Evolutionary conservation across 2,113 vertebrate species (phyloP), one percentile per base, ranked within the genome.

Genomic region (Osmerus mordax): DNA sequence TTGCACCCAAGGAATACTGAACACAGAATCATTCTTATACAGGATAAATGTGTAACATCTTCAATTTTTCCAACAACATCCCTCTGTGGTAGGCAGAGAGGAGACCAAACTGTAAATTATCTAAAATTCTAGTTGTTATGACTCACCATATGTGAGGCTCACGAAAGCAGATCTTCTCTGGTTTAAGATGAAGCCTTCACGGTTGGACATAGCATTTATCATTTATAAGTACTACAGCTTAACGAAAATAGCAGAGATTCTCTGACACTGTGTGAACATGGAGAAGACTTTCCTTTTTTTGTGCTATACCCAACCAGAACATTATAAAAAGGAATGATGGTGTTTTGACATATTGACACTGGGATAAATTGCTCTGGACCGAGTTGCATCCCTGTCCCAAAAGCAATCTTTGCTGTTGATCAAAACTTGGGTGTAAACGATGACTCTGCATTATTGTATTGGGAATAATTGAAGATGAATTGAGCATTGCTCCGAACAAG

Each of bases 301-400:
- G 81, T 83, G 76, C 62, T 67, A 75, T 84, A 76, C 79, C 82
- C 84, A 87, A 80, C 76, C 78, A 75, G 68, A 74, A 69, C 80
- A 82, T 83, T 83, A 81, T 83, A 84, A 88, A 87, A 88, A 82
- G 65, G 76, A 88, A 86, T 80, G 81, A 85, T 86, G 81, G 72
- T 80, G 81, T 89, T 87, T 87, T 89, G 85, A 89, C 85, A 86
- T 81, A 85, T 83, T 89, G 85, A 88, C 86, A 84, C 70, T 21
- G 82, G 74, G 81, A 89, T 78, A 89, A 79, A 88, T 89, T 88
- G 89, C 85, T 82, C 72, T 87, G 88, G 85, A 89, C 86, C 87
- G 71, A 82, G 84, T 84, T 86, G 84, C 81, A 87, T 88, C 87
- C 84, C 87, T 86, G 87, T 88, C 87, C 88, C 85, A 86, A 81